Evolutionary conservation across 2,888 invertebrate genomes (phyloP), one percentile per base, ranked within the genome.

Genomic region (Yponomeuta cagnagella): DNA sequence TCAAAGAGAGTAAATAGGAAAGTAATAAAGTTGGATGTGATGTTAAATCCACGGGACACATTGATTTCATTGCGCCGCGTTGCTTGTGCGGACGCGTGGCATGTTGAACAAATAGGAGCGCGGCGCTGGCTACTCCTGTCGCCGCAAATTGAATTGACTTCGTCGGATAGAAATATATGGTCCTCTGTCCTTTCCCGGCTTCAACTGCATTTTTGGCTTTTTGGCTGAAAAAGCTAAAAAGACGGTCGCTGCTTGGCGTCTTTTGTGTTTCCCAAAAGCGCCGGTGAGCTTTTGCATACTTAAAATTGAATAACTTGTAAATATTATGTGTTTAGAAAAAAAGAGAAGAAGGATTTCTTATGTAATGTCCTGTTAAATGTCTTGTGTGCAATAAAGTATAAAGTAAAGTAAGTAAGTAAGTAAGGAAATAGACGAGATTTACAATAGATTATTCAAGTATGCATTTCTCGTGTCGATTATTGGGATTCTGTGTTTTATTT

Each of bases 131-230:
- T 80, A 80, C 83, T 75, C 79, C 82, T 80, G 82, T 83, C 82
- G 79, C 82, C 82, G 75, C 82, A 86, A 86, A 88, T 88, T 87
- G 86, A 83, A 87, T 87, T 86, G 88, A 85, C 85, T 85, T 76
- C 72, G 70, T 72, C 67, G 78, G 78, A 80, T 81, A 80, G 80
- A 82, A 83, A 82, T 81, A 81, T 81, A 81, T 76, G 52, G 52
- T 58, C 52, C 52, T 15, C 52, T 58, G 78, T 73, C 74, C 73
- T 73, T 72, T 78, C 77, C 78, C 77, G n/a, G 48, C 48, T 52
- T 72, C 76, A 73, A 77, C 77, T 80, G 79, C 80, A 80, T 82
- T 81, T 78, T 72, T 72, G 74, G 72, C 73, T 82, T 81, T 78
- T 72, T 72, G 74, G 72, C 73, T 74, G 70, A 72, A 37, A 68